Conservation (phyloP, 2,888 invertebrate species). For the Drosophila neonasuta region DNA sequence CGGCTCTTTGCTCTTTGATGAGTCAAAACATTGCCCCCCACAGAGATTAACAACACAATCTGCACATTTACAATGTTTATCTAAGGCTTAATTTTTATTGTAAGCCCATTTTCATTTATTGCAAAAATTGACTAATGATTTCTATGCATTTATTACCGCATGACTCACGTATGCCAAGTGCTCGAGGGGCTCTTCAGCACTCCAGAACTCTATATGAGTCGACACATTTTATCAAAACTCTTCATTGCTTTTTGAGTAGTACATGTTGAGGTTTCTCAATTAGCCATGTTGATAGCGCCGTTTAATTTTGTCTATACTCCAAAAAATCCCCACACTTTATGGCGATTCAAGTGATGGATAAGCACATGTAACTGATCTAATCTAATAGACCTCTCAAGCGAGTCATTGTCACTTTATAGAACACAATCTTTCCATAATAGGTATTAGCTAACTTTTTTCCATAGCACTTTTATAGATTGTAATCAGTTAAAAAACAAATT, state of each 20-base stretch:
- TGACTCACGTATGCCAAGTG: slow-evolving; percentile 33
- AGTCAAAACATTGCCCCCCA: slow-evolving; percentile 16
- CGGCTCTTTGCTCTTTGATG: slow-evolving; percentile 26
- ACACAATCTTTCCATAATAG: slow-evolving; percentile 4
- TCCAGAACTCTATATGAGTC: slow-evolving; percentile 33
- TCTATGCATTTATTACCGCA: background rate
- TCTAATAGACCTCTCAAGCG: background rate
- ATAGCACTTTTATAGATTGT: background rate
- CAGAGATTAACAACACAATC: slow-evolving; percentile 13
- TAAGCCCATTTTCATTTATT: slow-evolving; percentile 10
- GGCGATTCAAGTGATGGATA: slow-evolving; percentile 9
- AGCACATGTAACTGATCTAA: slow-evolving; percentile 13
- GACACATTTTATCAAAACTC: slow-evolving; percentile 38
- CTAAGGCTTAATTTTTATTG: background rate
- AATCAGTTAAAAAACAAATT: too few relatives aligned
- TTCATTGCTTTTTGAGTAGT: slow-evolving; percentile 13
- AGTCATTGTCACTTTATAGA: slow-evolving; percentile 1
- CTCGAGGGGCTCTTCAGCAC: slow-evolving; percentile 19
- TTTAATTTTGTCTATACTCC: background rate
- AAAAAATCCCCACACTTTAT: slow-evolving; percentile 22
- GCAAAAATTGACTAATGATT: slow-evolving; percentile 24
- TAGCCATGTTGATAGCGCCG: slow-evolving; percentile 23
- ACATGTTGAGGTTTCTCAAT: slow-evolving; percentile 53
- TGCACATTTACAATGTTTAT: slow-evolving; percentile 8
- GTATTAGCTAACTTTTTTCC: background rate